These are phyloP conservation scores for Platorchestia sp. DNA, from an alignment of 1,140 invertebrate genomes.

Conservation along the genomic window DNA sequence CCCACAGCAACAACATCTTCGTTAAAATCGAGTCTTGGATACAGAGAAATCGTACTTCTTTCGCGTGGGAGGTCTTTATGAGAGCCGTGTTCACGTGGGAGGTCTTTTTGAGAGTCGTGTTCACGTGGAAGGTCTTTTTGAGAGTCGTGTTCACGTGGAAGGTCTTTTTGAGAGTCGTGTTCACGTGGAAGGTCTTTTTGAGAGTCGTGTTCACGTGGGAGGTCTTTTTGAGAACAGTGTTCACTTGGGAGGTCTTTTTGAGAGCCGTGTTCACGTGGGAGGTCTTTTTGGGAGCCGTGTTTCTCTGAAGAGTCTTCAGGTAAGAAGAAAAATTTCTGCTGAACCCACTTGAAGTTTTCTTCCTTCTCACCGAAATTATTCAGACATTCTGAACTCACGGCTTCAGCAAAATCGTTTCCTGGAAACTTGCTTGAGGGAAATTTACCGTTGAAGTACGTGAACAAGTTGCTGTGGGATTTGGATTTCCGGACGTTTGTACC, in stretches of 20 bases:
- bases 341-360: not conserved
- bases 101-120: not conserved
- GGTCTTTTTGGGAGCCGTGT: not conserved
- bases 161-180: not conserved
- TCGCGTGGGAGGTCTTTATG: not conserved
- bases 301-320: not conserved
- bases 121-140: not conserved
- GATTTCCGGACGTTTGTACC: not conserved
- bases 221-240: not conserved
- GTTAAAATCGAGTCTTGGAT: not conserved
- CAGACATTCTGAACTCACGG: not conserved
- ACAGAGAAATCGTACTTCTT: not conserved
- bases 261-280: not conserved
- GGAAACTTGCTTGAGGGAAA: not conserved
- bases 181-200: not conserved
- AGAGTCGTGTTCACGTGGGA: too few relatives aligned
- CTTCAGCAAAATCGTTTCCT: not conserved
- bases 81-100: too few relatives aligned
- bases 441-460: not conserved
- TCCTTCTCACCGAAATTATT: not conserved
- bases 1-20: not conserved
- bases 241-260: not conserved
- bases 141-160: not conserved
- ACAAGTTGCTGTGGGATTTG: constrained; percentile 9
- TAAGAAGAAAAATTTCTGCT: not conserved